These are phyloP conservation scores for Hydrochoerus hydrochaeris DNA, from an alignment of 2,113 vertebrate genomes.

Conservation along the genomic window DNA sequence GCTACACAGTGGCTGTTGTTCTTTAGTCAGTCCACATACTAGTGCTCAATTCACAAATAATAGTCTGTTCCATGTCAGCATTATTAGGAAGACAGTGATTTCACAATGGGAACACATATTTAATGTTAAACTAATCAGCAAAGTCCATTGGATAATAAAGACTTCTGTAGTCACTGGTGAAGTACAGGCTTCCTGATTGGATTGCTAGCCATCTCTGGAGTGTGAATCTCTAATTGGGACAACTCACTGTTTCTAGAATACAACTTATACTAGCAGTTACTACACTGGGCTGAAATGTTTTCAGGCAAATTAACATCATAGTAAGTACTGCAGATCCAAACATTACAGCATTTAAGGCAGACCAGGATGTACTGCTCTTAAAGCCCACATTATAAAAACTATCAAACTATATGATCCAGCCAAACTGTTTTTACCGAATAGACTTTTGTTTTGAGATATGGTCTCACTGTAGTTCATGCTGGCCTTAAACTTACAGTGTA, in stretches of 20 bases:
- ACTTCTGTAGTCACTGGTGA: not conserved
- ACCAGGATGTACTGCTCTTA: constrained; percentile 24
- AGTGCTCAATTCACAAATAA: not conserved
- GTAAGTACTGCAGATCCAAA: not conserved
- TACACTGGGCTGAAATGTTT: not conserved
- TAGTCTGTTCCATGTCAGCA: not conserved
- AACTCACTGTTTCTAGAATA: not conserved
- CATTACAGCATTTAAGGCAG: not conserved
- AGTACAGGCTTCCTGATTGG: not conserved
- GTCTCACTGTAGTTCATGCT: not conserved
- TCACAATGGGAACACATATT: not conserved
- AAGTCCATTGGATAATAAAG: not conserved
- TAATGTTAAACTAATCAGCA: constrained; percentile 11
- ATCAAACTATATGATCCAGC: not conserved
- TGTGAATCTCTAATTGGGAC: not conserved
- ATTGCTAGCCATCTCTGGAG: not conserved
- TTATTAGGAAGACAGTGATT: not conserved
- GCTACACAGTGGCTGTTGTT: not conserved
- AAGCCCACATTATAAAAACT: constrained; percentile 1
- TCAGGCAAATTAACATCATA: not conserved
- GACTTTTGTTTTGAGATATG: not conserved
- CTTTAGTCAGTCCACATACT: not conserved
- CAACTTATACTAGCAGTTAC: not conserved
- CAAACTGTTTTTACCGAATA: constrained; percentile 12
- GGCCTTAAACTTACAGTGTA: not conserved